Conservation (phyloP, 2,113 vertebrate genomes). For the Sitta europaea region DNA sequence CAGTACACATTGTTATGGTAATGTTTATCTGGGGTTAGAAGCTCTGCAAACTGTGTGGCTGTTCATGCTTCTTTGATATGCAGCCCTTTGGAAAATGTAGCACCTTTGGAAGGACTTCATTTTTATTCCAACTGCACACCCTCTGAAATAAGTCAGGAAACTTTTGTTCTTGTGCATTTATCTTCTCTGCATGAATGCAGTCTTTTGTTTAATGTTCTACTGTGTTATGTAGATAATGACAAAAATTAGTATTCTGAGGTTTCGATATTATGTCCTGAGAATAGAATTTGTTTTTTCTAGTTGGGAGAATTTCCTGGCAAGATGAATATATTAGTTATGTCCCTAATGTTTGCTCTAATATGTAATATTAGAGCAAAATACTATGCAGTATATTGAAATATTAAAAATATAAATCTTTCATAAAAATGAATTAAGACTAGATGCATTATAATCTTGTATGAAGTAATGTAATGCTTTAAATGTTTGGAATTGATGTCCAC, state of each 20-base stretch:
- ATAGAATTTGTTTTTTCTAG: not conserved
- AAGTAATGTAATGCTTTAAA: not conserved
- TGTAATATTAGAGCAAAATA: not conserved
- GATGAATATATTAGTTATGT: not conserved
- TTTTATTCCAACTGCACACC: not conserved
- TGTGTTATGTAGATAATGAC: not conserved
- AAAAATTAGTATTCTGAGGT: not conserved
- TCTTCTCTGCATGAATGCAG: not conserved
- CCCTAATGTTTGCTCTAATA: no score
- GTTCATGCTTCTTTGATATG: not conserved
- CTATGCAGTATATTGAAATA: not conserved
- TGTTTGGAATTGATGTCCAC: not conserved
- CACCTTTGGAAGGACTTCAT: not conserved
- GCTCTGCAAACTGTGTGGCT: not conserved
- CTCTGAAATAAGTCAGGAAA: not conserved
- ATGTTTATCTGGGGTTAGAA: not conserved
- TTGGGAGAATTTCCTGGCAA: not conserved
- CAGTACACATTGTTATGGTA: not conserved
- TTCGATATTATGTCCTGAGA: not conserved
- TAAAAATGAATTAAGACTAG: not conserved
- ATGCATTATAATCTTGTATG: not conserved
- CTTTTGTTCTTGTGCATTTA: not conserved
- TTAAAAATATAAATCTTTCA: not conserved
- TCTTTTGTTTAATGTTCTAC: not conserved
- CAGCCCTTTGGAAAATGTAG: not conserved